phyloP scores from a whole-genome alignment of 2,888 invertebrate genomes.

The Himalopsyche tibetana region DNA sequence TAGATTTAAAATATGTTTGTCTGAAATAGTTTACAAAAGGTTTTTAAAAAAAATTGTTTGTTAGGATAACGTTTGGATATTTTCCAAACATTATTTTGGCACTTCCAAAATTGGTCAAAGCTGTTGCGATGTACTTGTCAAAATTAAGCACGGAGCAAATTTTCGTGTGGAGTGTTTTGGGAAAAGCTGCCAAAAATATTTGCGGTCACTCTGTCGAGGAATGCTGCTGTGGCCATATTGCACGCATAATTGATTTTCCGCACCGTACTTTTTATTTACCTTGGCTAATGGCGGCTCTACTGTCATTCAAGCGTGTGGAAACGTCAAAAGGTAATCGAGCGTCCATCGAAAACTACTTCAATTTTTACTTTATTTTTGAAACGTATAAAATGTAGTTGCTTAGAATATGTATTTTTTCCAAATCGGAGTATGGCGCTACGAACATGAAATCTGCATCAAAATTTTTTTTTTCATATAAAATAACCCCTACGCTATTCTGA shows the following conservation, averaged over 20 bases:
- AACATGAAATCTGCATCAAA: too few species aligned
- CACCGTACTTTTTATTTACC: conserved; percentile 47
- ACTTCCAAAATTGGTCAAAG: conserved; percentile 37
- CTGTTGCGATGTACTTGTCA: not conserved
- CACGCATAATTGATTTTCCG: conserved; percentile 49
- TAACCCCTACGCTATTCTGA: too few species aligned
- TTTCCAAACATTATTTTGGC: conserved; percentile 38
- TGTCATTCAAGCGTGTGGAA: conserved; percentile 48
- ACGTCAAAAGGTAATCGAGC: conserved; percentile 20
- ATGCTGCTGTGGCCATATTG: conserved; percentile 48
- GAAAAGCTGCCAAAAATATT: conserved; percentile 54
- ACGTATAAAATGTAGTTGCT: too few species aligned
- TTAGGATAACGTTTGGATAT: conserved; percentile 3
- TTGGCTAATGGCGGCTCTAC: conserved; percentile 46
- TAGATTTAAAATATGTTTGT: not conserved
- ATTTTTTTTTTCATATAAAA: too few species aligned
- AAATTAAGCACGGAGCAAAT: not conserved
- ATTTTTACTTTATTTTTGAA: too few species aligned
- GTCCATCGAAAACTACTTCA: not conserved
- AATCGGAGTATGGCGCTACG: too few species aligned
- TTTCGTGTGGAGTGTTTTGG: conserved; percentile 19
- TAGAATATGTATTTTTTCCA: too few species aligned
- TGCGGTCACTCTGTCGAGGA: conserved; percentile 49
- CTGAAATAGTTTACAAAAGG: not conserved
- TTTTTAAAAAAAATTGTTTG: conserved; percentile 17